Conservation (phyloP, 2,113 vertebrate species). For the Cisticola juncidis region DNA sequence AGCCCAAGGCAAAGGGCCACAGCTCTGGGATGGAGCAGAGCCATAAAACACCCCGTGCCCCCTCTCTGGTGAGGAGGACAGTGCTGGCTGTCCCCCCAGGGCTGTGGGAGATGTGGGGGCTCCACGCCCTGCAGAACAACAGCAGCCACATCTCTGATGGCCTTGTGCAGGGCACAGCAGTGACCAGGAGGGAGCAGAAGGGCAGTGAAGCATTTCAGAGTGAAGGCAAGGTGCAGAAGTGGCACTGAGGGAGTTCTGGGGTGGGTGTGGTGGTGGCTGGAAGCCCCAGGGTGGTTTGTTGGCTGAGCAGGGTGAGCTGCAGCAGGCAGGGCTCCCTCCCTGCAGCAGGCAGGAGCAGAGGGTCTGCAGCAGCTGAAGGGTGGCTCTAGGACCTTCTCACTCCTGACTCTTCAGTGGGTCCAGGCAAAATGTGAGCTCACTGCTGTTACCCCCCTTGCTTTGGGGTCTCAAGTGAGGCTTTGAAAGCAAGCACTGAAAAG, state of each 20-base stretch:
- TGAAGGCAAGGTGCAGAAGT: too few species aligned
- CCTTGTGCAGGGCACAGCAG: background rate
- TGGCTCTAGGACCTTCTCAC: background rate
- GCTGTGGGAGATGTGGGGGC: background rate
- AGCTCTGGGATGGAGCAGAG: background rate
- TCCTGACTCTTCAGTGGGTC: accelerated
- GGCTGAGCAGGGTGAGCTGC: background rate
- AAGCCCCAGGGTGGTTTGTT: accelerated
- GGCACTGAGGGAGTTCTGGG: too few species aligned
- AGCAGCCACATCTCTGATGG: accelerated
- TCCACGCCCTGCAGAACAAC: background rate
- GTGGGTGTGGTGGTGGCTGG: background rate
- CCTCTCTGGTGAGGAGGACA: accelerated
- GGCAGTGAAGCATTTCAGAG: too few species aligned
- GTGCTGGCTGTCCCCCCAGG: background rate
- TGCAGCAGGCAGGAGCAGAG: accelerated
- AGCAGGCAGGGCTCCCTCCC: background rate
- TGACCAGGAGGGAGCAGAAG: background rate
- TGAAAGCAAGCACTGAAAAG: background rate
- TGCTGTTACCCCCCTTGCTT: background rate
- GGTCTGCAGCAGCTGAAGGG: accelerated
- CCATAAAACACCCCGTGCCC: background rate
- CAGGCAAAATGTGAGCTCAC: background rate
- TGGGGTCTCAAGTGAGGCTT: background rate
- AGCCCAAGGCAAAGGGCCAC: background rate